phyloP scores from a whole-genome alignment of 1,140 invertebrate species.

The Drosophila murphyi region DNA sequence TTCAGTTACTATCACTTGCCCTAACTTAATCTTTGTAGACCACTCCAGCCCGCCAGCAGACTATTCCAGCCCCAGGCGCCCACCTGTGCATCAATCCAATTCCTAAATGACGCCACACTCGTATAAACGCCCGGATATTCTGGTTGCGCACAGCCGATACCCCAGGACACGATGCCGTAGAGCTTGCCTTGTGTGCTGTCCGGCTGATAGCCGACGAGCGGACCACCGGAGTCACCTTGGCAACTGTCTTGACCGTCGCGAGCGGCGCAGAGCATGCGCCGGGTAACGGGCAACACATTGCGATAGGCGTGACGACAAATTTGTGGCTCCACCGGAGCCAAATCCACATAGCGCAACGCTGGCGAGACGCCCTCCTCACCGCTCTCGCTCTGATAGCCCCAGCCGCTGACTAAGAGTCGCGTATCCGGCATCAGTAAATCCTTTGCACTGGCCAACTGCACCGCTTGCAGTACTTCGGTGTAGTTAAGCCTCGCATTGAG shows the following conservation, averaged over 20 bases:
- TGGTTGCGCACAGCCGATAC: slow-evolving; percentile 85
- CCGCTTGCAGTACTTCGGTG: slow-evolving; percentile 54
- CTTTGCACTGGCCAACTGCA: slow-evolving; percentile 46
- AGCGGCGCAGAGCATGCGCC: slow-evolving; percentile 74
- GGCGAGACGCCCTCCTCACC: slow-evolving; percentile 48
- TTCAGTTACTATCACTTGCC: too few species aligned
- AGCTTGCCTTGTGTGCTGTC: slow-evolving; percentile 75
- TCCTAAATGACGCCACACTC: slow-evolving; percentile 70
- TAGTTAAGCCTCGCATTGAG: slow-evolving; percentile 63
- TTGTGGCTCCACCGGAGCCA: slow-evolving; percentile 46
- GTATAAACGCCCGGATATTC: slow-evolving; percentile 86
- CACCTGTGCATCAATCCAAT: slow-evolving; percentile 74
- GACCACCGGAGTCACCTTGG: slow-evolving; percentile 78
- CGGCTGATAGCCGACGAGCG: slow-evolving; percentile 59
- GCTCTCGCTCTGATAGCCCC: slow-evolving; percentile 69
- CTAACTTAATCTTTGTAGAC: slow-evolving; percentile 35
- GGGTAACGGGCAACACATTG: slow-evolving; percentile 66
- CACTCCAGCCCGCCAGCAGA: slow-evolving; percentile 58
- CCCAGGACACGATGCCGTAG: slow-evolving; percentile 85
- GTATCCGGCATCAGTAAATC: slow-evolving; percentile 39
- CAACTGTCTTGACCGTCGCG: slow-evolving; percentile 70
- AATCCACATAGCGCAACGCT: slow-evolving; percentile 63
- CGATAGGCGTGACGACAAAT: slow-evolving; percentile 57
- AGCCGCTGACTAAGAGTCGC: slow-evolving; percentile 68
- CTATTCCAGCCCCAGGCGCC: slow-evolving; percentile 65